Evolutionary conservation across 2,888 invertebrate species (phyloP).

Genomic region (Drosophila borealis): DNA sequence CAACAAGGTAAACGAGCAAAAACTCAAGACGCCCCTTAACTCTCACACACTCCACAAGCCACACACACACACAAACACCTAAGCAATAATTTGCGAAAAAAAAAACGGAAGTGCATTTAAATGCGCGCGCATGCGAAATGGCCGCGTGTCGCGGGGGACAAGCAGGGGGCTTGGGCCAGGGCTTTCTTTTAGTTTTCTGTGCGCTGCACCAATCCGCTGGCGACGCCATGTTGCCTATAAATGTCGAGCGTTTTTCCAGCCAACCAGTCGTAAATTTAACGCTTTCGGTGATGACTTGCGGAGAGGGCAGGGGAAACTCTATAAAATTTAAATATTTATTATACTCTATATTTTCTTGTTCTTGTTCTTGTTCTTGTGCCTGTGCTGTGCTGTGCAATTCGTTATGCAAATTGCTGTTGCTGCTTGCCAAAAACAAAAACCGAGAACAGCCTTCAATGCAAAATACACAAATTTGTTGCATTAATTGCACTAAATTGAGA

Average conservation of each 20-base stretch:
- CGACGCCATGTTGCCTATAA: conserved; percentile 68
- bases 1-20: conserved; percentile 53
- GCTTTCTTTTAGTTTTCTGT: conserved; percentile 4
- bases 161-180: not conserved
- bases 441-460: conserved; percentile 24
- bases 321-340: conserved; percentile 75
- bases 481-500: conserved; percentile 40
- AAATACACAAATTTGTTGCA: conserved; percentile 59
- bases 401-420: conserved; percentile 12
- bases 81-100: conserved; percentile 55
- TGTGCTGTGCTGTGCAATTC: conserved; percentile 8
- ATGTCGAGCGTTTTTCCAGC: conserved; percentile 52
- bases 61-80: conserved; percentile 41
- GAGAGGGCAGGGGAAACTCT: conserved; percentile 3
- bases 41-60: conserved; percentile 23
- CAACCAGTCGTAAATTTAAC: conserved; percentile 76
- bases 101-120: conserved; percentile 78
- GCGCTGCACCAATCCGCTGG: conserved; percentile 33
- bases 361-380: too few relatives aligned
- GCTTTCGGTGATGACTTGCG: conserved; percentile 59
- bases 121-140: conserved; percentile 81
- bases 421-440: conserved; percentile 39
- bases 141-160: conserved; percentile 6
- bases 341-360: conserved; percentile 55
- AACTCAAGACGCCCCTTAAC: conserved; percentile 43